Percentiles rank a stretch among this genome's conserved stretches.
Evolutionary conservation across 2,113 vertebrate genomes (phyloP).

Genomic region (Nannobrachium achirus): DNA sequence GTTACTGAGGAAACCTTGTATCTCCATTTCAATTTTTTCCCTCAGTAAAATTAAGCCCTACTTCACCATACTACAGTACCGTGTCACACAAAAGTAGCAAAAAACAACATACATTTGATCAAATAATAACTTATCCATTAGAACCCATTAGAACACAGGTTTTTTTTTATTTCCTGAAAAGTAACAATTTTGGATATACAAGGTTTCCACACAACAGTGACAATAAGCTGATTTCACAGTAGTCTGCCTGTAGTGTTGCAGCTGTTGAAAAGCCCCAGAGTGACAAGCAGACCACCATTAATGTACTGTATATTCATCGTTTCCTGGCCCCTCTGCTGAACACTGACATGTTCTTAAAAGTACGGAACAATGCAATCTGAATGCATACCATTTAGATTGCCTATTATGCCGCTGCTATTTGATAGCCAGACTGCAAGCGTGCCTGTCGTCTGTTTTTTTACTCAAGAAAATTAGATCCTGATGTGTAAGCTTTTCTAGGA

Average conservation of each 20-base stretch:
- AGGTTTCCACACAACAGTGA: no score
- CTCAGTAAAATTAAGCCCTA: no score
- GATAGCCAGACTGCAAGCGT: background rate
- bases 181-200: no score
- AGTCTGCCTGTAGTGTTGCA: slow-evolving; percentile 11
- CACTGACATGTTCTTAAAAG: slow-evolving; percentile 4
- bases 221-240: slow-evolving; percentile 2
- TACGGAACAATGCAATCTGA: background rate
- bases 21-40: no score
- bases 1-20: no score
- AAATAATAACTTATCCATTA: no score
- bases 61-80: no score
- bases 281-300: background rate
- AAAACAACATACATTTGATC: no score
- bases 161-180: no score
- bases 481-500: slow-evolving; percentile 26
- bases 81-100: no score
- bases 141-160: no score
- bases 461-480: slow-evolving; percentile 34
- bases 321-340: background rate
- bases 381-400: background rate
- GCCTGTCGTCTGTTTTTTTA: slow-evolving; percentile 14
- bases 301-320: slow-evolving; percentile 8
- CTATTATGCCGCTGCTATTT: slow-evolving; percentile 14
- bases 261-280: slow-evolving; percentile 18